Evolutionary conservation across 2,797 vertebrate species (phyloP), one percentile per base, ranked within the genome.

Genomic region (Premnoplex brunnescens): DNA sequence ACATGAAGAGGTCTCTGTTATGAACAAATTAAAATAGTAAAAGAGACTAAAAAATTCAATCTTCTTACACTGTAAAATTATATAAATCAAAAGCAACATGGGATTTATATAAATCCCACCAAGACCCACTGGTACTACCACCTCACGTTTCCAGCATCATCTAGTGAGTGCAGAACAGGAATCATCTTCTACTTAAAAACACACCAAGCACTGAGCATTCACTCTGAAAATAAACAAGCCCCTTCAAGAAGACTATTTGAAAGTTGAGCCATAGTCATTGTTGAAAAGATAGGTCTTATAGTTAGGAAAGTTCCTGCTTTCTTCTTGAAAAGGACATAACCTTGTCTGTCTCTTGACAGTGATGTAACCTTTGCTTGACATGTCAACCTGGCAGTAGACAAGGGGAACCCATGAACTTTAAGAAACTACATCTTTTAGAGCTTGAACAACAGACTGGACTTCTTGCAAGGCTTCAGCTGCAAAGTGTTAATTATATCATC

Each of bases 401-500:
- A 77, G 43, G 28, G n/a, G 23, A 81, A 34, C 30, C 28, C n/a
- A 32, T 4, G 28, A 75, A 39, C n/a, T 72, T 76, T 56, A 46
- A 67, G 52, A 73, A 88, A 87, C 34, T 85, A 73, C 55, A 43
- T 69, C 44, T 89, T 96, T 77, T 88, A 91, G 68, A 97, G 84
- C 64, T 0, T 58, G 74, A 97, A 81, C 68, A 85, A 62, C 58
- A 59, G 56, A 52, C 64, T 36, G 67, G 24, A 73, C 97, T 97
- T 88, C 64, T 56, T 89, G 59, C 46, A 95, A 95, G 83, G 74
- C 82, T 96, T 97, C 62, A 91, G 72, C 89, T 94, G 84, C 84
- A 85, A 96, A 96, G 66, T 64, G 54, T 93, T 97, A 97, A 96
- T 85, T 88, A 56, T 74, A 56, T 71, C 59, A 76, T 85, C 89